Evolutionary conservation across 2,888 invertebrate genomes (phyloP).

Genomic region (Fabriciana adippe): DNA sequence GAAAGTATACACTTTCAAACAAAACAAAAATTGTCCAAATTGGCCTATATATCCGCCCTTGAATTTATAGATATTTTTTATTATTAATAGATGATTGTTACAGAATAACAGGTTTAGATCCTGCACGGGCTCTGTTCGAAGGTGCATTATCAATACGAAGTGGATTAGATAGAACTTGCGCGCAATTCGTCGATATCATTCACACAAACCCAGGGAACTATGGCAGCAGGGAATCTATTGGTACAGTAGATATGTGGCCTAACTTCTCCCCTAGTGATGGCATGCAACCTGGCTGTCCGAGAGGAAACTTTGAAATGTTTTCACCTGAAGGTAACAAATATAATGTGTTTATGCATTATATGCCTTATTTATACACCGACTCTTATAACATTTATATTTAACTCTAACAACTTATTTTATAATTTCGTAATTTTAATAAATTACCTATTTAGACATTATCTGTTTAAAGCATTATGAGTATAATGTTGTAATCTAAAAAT

Average conservation of each 20-base stretch:
- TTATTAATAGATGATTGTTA: neutral
- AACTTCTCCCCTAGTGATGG: slow-evolving; percentile 68
- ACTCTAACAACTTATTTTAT: no score
- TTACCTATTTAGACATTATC: no score
- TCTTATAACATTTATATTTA: neutral
- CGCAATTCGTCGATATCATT: slow-evolving; percentile 84
- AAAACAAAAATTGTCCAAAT: no score
- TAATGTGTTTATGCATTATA: neutral
- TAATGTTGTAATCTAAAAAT: no score
- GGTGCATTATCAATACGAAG: slow-evolving; percentile 59
- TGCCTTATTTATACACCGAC: slow-evolving; percentile 1
- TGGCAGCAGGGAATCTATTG: slow-evolving; percentile 74
- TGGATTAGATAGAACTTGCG: slow-evolving; percentile 75
- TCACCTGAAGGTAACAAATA: slow-evolving; percentile 56
- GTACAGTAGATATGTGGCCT: slow-evolving; percentile 84
- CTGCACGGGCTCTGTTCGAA: slow-evolving; percentile 82
- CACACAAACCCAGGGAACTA: slow-evolving; percentile 85
- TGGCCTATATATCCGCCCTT: no score
- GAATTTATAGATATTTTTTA: no score
- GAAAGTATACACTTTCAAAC: no score
- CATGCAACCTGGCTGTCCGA: slow-evolving; percentile 80
- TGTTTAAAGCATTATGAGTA: no score
- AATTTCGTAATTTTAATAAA: no score
- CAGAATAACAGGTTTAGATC: slow-evolving; percentile 83
- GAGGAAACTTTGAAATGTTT: slow-evolving; percentile 59